These are phyloP conservation scores for Morelia viridis DNA, from an alignment of 2,797 vertebrate species.

Conservation along the genomic window DNA sequence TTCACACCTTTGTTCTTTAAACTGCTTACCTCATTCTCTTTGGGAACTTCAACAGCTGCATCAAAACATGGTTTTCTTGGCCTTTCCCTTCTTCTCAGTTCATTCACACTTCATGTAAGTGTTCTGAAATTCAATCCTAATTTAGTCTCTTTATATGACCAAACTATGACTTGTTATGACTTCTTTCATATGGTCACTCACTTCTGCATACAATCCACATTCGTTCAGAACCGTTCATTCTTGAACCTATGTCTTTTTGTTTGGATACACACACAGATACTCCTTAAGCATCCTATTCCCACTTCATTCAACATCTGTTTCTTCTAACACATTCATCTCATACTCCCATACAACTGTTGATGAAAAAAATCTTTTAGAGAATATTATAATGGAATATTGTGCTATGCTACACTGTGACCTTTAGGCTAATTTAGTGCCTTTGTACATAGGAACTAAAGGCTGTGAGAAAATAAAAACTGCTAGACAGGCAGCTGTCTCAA, in stretches of 20 bases:
- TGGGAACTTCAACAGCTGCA: not conserved
- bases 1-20: not conserved
- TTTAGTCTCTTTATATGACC: not conserved
- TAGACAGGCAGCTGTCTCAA: constrained; percentile 16
- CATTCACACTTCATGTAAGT: not conserved
- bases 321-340: not conserved
- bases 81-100: not conserved
- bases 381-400: not conserved
- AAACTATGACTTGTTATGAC: not conserved
- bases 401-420: not conserved
- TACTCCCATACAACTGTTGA: not conserved
- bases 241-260: not conserved
- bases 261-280: not conserved
- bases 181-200: no score
- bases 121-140: not conserved
- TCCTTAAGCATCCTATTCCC: not conserved
- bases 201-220: no score
- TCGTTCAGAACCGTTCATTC: not conserved
- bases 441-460: not conserved
- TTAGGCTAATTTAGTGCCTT: not conserved
- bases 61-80: not conserved
- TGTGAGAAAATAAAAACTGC: not conserved
- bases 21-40: not conserved
- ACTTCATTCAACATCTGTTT: not conserved
- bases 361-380: not conserved